phyloP scores from a whole-genome alignment of 2,888 invertebrate species.

The Stenodema calcarata region DNA sequence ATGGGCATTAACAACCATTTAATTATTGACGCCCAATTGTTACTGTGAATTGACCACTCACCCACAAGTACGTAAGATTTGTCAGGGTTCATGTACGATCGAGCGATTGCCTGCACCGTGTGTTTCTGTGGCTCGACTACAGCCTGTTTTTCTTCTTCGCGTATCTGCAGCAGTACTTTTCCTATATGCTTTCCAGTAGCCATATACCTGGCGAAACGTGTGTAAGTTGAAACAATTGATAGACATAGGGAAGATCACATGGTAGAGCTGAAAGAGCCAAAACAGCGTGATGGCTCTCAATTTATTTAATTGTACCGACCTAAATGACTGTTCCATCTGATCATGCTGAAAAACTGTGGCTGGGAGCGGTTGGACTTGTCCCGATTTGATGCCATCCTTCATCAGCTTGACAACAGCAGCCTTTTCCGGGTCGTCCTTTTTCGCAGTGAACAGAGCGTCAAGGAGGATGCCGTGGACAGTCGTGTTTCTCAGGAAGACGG shows the following conservation, averaged over 20 bases:
- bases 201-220: conserved; percentile 70
- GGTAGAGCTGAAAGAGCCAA: too few relatives aligned
- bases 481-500: conserved; percentile 94
- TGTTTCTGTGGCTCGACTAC: conserved; percentile 64
- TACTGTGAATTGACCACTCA: conserved; percentile 3
- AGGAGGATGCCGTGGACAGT: conserved; percentile 96
- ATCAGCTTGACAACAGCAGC: conserved; percentile 78
- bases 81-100: conserved; percentile 82
- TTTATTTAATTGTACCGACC: conserved; percentile 61
- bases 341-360: conserved; percentile 83
- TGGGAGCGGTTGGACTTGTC: conserved; percentile 89
- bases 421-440: conserved; percentile 70
- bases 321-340: conserved; percentile 91
- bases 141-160: conserved; percentile 74
- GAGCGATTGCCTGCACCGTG: conserved; percentile 79
- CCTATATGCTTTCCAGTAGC: conserved; percentile 97
- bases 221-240: too few relatives aligned
- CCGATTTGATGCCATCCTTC: conserved; percentile 81
- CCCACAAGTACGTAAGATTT: conserved; percentile 82
- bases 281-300: too few relatives aligned
- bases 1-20: too few relatives aligned
- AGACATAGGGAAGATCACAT: too few relatives aligned
- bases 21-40: neutral
- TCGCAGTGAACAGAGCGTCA: conserved; percentile 79
- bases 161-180: conserved; percentile 90